Evolutionary conservation across 92 coral and sea anemone species (phyloP), one percentile per base, ranked within the genome.

Genomic region (Virgularia gustaviana): DNA sequence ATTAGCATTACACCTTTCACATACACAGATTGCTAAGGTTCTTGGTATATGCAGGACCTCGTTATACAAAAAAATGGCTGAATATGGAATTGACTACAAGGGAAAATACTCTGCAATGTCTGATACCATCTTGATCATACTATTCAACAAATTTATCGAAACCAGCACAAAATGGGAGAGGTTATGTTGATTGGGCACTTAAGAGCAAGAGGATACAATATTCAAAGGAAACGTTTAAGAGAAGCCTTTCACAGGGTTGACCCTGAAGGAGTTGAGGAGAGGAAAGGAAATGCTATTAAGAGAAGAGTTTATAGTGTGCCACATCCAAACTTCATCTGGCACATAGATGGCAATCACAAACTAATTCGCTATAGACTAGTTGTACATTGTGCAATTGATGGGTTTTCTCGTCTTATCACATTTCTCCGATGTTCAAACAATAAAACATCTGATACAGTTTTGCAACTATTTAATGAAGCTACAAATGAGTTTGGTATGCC

Each of bases 151-250:
- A 33, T 62, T 34, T 62, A 34, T 37, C 70, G 28, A 6, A 31
- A 37, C 19, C 70, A 62, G 29, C 70, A 62, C 49, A 62, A 36
- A n/a, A 62, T 62, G 43, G 70, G 70, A 27, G 63, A 57, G 37
- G 36, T 57, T 15, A 57, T 57, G 63, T 57, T 64, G 30, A 24
- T 64, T 24, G 71, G 71, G 3, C 49, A 36, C 25, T 36, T 64
- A 25, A 38, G 33, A 38, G 25, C 49, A 36, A 39, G 44, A 23
- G 71, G 71, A 2, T 4, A 20, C 23, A 4, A 39, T 9, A 36
- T 64, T 18, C 71, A 64, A 22, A 24, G 54, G 16, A 3, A 24
- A 16, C 25, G 53, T 6, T 8, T 42, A 0, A 31, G 31, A 39
- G 52, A 37, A 24, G 16, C 34, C 5, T 1, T 64, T 37, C 52